Conservation (phyloP, 2,888 invertebrate genomes). For the Harmothoe impar region DNA sequence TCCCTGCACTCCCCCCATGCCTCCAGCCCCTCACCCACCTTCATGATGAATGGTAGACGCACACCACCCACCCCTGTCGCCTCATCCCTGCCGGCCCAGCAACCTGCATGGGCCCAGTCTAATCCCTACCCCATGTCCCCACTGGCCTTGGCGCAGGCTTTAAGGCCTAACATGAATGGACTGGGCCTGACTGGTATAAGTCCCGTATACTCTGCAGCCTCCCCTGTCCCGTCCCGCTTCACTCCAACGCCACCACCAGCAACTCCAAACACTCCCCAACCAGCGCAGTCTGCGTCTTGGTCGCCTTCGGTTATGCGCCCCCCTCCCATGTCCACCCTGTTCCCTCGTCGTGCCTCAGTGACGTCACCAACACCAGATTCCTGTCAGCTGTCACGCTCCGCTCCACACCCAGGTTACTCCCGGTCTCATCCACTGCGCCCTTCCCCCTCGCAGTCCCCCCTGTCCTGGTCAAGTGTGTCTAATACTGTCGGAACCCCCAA, state of each 20-base stretch:
- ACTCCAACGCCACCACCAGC: slow-evolving; percentile 7
- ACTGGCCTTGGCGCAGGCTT: not conserved
- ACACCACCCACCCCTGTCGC: not conserved
- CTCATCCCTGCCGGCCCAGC: not conserved
- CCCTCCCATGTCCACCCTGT: not conserved
- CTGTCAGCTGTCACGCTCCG: not conserved
- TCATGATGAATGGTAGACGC: not conserved
- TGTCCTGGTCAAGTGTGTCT: not conserved
- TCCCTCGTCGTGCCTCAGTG: not conserved
- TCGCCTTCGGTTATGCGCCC: not conserved
- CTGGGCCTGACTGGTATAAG: not conserved
- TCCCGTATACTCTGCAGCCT: not conserved
- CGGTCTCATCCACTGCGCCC: not conserved
- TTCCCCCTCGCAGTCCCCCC: not conserved
- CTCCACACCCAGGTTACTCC: not conserved
- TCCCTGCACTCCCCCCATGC: not conserved
- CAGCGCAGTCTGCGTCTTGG: not conserved
- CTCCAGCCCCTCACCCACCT: not conserved
- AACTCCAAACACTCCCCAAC: not conserved
- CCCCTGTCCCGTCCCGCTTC: not conserved
- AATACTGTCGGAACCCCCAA: not conserved
- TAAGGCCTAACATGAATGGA: not conserved
- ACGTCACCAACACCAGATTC: not conserved
- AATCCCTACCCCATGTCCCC: not conserved
- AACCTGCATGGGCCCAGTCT: not conserved